Evolutionary conservation across 2,113 vertebrate species (phyloP), one percentile per base, ranked within the genome.

Genomic region (Centropus unirufus): DNA sequence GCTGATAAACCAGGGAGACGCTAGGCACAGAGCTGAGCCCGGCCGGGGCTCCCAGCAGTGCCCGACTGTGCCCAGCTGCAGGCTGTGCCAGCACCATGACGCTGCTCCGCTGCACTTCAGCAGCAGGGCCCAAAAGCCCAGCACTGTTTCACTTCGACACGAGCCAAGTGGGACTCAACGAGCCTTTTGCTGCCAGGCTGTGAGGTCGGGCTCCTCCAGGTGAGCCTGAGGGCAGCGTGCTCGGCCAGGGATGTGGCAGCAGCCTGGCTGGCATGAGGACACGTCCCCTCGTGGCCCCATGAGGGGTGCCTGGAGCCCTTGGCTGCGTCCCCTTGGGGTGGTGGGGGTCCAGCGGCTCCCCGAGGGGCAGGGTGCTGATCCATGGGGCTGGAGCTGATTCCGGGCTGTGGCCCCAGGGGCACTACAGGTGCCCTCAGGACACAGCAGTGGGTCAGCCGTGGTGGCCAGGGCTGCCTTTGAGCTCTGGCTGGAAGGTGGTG

Each of bases 111-210:
- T 2, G 26, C 7, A 10, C 3, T 30, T 5, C 5, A 8, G 16
- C 62, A 12, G 73, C 74, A 29, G 46, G 12, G 30, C 12, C 74
- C 57, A 6, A 21, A 21, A 4, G 6, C 7, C 26, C 63, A 2
- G 16, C 0, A 4, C 57, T 4, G 20, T 6, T 12, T 23, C 2
- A 1, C 27, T 18, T 16, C 1, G 17, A 21, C 14, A 1, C 2
- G 69, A 61, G 51, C 20, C 57, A 4, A 62, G 36, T 2, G 5
- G 24, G 67, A 11, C 14, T 34, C 4, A 3, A 36, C 14, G 6
- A 62, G 15, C 14, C 36, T 61, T 46, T 27, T 4, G 6, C 7
- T 10, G 55, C 61, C 29, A 2, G 49, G 22, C 16, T 54, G 74
- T 6, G 7, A 54, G 63, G 62, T 18, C 3, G 11, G n/a, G 22